Conservation (phyloP, 1,140 invertebrate genomes). For the Diachasma alloeum region DNA sequence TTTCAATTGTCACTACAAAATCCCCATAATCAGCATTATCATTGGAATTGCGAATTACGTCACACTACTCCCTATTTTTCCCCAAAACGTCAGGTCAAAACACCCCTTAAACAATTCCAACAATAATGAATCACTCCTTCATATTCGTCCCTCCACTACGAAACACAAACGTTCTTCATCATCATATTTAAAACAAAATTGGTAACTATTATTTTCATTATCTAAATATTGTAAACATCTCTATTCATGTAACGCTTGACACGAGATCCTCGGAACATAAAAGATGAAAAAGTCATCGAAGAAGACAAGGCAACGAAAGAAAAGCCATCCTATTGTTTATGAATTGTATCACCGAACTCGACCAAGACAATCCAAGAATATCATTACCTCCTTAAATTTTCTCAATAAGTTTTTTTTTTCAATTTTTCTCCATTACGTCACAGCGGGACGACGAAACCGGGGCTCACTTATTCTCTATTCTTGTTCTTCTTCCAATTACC, state of each 20-base stretch:
- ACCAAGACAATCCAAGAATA: slow-evolving; percentile 26
- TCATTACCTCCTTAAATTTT: slow-evolving; percentile 16
- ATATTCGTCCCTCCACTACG: slow-evolving; percentile 29
- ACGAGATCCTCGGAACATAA: slow-evolving; percentile 3
- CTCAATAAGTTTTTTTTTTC: slow-evolving; percentile 27
- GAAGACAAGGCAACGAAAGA: not conserved
- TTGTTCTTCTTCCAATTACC: slow-evolving; percentile 35
- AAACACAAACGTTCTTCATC: slow-evolving; percentile 47
- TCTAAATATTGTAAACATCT: slow-evolving; percentile 23
- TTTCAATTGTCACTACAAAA: not conserved
- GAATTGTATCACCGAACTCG: slow-evolving; percentile 17
- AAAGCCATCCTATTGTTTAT: slow-evolving; percentile 20
- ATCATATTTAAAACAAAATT: slow-evolving; percentile 49
- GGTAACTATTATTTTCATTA: slow-evolving; percentile 44
- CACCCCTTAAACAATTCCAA: not conserved
- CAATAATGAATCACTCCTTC: not conserved
- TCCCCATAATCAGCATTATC: not conserved
- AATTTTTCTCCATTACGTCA: slow-evolving; percentile 29
- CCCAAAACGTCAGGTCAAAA: not conserved
- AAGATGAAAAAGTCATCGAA: not conserved
- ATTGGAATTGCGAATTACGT: not conserved
- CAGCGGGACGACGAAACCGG: slow-evolving; percentile 49
- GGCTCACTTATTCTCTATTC: slow-evolving; percentile 52
- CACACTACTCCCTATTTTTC: not conserved
- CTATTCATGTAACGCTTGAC: slow-evolving; percentile 15